Conservation (phyloP, 2,113 vertebrate species). For the Xiphophorus hellerii region DNA sequence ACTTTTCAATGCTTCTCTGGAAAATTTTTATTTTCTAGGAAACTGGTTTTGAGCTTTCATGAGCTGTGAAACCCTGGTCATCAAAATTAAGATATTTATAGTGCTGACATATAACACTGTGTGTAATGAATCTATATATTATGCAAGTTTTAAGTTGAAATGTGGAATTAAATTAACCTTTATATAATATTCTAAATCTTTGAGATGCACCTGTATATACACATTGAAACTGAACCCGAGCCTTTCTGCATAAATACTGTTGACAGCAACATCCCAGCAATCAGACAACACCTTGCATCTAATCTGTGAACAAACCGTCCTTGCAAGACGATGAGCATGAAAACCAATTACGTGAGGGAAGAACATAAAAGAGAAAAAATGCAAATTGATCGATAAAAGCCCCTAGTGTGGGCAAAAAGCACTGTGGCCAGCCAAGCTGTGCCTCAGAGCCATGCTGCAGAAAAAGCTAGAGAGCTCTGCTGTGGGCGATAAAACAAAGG, state of each 20-base stretch:
- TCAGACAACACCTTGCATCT: slow-evolving; percentile 56
- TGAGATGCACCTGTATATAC: neutral
- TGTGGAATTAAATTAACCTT: neutral
- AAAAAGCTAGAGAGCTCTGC: slow-evolving; percentile 57
- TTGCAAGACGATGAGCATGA: slow-evolving; percentile 46
- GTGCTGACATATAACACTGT: neutral
- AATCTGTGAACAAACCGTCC: slow-evolving; percentile 47
- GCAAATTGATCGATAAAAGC: slow-evolving; percentile 70
- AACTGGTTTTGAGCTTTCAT: neutral
- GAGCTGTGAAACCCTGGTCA: too few relatives aligned
- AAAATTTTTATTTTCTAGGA: neutral
- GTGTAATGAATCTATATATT: neutral
- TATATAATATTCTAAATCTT: neutral
- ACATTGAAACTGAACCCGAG: slow-evolving; percentile 25
- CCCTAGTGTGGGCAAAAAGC: slow-evolving; percentile 45
- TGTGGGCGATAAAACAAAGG: slow-evolving; percentile 75
- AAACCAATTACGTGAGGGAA: slow-evolving; percentile 64
- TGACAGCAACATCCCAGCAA: slow-evolving; percentile 59
- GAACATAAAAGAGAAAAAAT: slow-evolving; percentile 63
- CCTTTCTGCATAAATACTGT: slow-evolving; percentile 19
- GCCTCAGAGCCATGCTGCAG: slow-evolving; percentile 39
- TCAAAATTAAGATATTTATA: neutral
- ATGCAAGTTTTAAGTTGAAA: too few relatives aligned
- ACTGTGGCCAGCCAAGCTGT: slow-evolving; percentile 39
- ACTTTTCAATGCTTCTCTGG: neutral